Base-by-base conservation (phyloP, 2,797 vertebrate genomes). In the Diglossa cyanea region DNA sequence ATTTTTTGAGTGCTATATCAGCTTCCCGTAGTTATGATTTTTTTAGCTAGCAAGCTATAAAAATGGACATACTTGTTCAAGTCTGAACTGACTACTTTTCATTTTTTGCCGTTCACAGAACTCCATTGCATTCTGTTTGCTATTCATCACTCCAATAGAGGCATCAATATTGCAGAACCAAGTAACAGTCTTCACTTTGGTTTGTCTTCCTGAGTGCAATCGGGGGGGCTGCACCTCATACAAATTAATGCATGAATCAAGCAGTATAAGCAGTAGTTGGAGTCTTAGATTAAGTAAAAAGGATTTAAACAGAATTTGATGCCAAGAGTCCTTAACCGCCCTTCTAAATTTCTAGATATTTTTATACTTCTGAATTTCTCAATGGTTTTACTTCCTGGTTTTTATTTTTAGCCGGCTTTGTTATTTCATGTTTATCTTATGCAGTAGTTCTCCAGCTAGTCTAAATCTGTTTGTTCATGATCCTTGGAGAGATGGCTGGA, bases 391-490 rank as follows among this genome's bases (percentile, higher is more conserved):
- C 83, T 92, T 93, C 83, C 73, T 87, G 89, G 17, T 82, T 93
- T 85, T 95, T 94, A 81, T 88, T 94, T 93, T 93, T 86, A 94
- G 80, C 51, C 92, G 57, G 23, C 83, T 92, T 94, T 92, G 77
- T 63, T 82, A 42, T 84, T 92, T 92, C 61, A 17, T 76, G 84
- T 93, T 95, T 94, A 82, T 91, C 81, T 95, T 85, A 33, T 48
- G 74, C 80, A 89, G 91, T 79, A 84, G 75, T 81, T 92, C 93
- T 91, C 74, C 44, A 79, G 84, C 50, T 92, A 79, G 60, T 70
- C 73, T 92, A 77, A 87, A 90, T 84, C 72, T 87, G 87, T 94
- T 94, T 88, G 87, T 88, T 94, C 39, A 10, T 86, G 86, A 74
- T 88, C 90, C 86, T 95, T 92, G 54, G 88, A 90, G 88, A 95